Conservation (phyloP, 1,140 invertebrate species). For the Fopius arisanus region DNA sequence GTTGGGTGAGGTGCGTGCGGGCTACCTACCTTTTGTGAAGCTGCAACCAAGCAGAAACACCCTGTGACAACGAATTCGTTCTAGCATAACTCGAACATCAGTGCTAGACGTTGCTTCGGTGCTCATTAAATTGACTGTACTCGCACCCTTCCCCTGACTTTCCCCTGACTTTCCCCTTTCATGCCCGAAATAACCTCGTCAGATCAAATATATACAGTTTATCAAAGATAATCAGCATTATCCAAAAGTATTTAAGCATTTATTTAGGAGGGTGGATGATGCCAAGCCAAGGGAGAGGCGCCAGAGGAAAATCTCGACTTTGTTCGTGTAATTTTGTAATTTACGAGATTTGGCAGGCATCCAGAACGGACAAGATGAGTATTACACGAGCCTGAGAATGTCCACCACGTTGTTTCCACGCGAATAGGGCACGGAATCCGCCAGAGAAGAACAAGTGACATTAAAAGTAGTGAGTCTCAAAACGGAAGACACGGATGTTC, state of each 20-base stretch:
- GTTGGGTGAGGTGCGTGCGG: background rate
- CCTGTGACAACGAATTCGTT: background rate
- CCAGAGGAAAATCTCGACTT: slow-evolving; percentile 25
- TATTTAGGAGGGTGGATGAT: background rate
- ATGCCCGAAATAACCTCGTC: background rate
- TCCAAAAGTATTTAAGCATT: background rate
- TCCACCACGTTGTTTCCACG: slow-evolving; percentile 48
- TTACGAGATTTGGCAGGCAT: slow-evolving; percentile 34
- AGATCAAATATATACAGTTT: background rate
- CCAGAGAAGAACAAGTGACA: background rate
- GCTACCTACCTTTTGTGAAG: slow-evolving; percentile 12
- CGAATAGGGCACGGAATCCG: slow-evolving; percentile 47
- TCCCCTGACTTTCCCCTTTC: background rate
- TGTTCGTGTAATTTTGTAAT: slow-evolving; percentile 34
- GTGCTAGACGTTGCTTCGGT: background rate
- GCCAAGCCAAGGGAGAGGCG: background rate
- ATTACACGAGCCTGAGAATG: slow-evolving; percentile 47
- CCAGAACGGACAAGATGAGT: slow-evolving; percentile 45
- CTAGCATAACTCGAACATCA: slow-evolving; percentile 1
- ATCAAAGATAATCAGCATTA: background rate
- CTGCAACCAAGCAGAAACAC: slow-evolving; percentile 12
- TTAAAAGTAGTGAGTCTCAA: background rate
- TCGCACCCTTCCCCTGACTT: background rate
- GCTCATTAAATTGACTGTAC: background rate
- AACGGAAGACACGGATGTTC: background rate